Base-by-base conservation (phyloP, 2,113 vertebrate species). In the Phasianus colchicus region DNA sequence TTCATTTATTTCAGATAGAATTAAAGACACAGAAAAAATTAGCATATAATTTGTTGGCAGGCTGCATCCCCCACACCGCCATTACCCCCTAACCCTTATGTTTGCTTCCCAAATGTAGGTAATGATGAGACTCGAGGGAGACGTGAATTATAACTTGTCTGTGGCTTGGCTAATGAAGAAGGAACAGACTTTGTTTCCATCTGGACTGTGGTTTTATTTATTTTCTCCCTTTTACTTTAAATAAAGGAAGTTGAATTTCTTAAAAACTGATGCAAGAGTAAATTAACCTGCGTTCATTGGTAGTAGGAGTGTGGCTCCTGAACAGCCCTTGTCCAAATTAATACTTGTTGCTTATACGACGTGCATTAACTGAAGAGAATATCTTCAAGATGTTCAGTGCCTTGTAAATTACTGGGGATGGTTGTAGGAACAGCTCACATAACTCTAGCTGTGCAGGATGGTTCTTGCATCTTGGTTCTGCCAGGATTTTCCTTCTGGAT, bases 181-280 rank as follows among this genome's bases (percentile, higher is more conserved):
- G 92, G 58, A 93, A 57, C 83, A 90, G 92, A 60, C 72, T 95
- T 93, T 52, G 66, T 90, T 96, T 93, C 95, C 92, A 93, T 96
- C 92, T 96, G 95, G 93, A 86, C 90, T 92, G 54, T 83, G 86
- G 72, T 71, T 96, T 88, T 90, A 75, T 93, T 94, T 96, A 90
- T 95, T 91, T 94, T 88, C 76, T 88, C 19, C 22, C 73, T 12
- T 69, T 82, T 75, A 75, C 32, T 94, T 91, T 91, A 89, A 52
- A 43, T 81, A 81, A 93, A 78, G 70, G 69, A 92, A 94, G 57
- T 32, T 25, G 22, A 92, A 54, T 77, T 63, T 87, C 63, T 91
- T 52, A 3, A 13, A 50, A 70, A 1, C 3, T 11, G 36, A 29
- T 70, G 36, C 64, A 34, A 6, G 42, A 86, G 21, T 63, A 42